These are phyloP conservation scores for Diarsia dahlii DNA, from an alignment of 2,888 invertebrate species.

Conservation along the genomic window DNA sequence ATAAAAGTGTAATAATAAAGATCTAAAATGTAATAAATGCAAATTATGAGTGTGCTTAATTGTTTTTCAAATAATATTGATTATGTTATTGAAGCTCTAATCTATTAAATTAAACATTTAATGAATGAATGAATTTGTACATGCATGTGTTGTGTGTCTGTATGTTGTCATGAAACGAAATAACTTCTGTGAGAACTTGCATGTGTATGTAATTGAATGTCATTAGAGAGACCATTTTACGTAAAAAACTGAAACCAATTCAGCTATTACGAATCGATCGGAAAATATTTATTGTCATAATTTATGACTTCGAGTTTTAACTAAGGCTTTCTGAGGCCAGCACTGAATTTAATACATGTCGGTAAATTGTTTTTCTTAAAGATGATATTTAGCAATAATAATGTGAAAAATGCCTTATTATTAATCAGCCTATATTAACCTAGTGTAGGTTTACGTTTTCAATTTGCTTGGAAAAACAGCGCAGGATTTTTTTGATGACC, in stretches of 20 bases:
- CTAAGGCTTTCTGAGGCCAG: not conserved
- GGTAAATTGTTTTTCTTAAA: not conserved
- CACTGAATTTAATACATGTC: not conserved
- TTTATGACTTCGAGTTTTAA: not conserved
- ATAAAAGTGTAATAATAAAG: not conserved
- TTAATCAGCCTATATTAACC: not conserved
- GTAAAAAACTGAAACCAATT: not conserved
- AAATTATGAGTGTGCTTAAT: not conserved
- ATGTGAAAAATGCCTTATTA: too few relatives aligned
- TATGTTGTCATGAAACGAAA: not conserved
- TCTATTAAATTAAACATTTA: not conserved
- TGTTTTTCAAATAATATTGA: not conserved
- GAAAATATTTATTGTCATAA: not conserved
- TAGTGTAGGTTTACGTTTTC: too few relatives aligned
- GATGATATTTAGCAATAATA: not conserved
- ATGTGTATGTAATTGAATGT: not conserved
- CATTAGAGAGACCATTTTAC: not conserved
- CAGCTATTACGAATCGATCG: not conserved
- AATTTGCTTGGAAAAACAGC: not conserved
- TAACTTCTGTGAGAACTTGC: not conserved
- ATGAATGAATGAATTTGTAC: not conserved
- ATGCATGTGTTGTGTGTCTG: not conserved
- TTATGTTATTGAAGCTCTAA: not conserved
- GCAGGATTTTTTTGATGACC: not conserved
- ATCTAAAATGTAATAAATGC: not conserved